Percentiles rank a stretch among this genome's conserved stretches.
phyloP scores from a whole-genome alignment of 2,113 vertebrate species.

The Poecilia latipinna region DNA sequence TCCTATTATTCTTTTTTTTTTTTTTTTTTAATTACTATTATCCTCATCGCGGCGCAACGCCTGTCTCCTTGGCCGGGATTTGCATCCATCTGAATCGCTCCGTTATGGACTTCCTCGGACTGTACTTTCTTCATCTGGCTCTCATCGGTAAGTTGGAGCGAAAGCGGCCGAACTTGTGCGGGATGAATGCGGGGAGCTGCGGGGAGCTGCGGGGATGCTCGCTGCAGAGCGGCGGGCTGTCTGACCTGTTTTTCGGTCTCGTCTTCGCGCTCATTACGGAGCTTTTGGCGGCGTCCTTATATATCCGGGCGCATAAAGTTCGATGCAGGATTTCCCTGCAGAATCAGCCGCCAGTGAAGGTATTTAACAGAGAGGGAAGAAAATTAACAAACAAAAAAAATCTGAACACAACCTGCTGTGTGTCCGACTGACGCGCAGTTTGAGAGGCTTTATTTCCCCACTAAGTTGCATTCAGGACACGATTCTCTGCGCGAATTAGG shows the following conservation, averaged over 20 bases:
- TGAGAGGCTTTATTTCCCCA: slow-evolving; percentile 3
- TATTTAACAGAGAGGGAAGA: neutral
- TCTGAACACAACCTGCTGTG: neutral
- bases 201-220: slow-evolving; percentile 9
- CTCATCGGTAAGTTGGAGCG: slow-evolving; percentile 68
- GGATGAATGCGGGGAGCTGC: slow-evolving; percentile 2
- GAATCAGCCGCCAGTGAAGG: neutral
- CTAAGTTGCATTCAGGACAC: neutral
- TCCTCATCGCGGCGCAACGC: slow-evolving; percentile 29
- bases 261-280: neutral
- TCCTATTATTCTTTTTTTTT: neutral
- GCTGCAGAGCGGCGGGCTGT: neutral
- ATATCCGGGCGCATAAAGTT: slow-evolving; percentile 40
- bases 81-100: slow-evolving; percentile 49
- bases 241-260: neutral
- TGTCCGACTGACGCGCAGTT: neutral
- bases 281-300: neutral
- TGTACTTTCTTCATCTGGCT: slow-evolving; percentile 74
- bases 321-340: slow-evolving; percentile 8
- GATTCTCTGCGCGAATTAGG: neutral
- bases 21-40: neutral
- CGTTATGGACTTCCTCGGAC: slow-evolving; percentile 75
- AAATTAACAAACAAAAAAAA: too few relatives aligned
- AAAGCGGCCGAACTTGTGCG: slow-evolving; percentile 27
- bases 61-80: slow-evolving; percentile 40